phyloP scores from a whole-genome alignment of 2,797 vertebrate species.

The Pangasius mekongensis region DNA sequence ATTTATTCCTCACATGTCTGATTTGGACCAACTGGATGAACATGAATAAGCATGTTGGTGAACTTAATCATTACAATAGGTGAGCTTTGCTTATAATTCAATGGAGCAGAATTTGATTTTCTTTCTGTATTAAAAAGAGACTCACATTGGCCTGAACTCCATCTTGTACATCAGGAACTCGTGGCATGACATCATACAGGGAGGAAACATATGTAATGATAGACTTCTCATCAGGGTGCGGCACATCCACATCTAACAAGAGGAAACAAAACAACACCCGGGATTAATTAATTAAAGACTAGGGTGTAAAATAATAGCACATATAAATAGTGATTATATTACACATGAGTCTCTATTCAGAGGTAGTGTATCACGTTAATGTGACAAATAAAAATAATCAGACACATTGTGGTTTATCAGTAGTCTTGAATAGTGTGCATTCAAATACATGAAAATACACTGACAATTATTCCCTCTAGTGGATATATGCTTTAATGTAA shows the following conservation, averaged over 20 bases:
- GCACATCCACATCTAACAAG: conserved; percentile 87
- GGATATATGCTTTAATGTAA: background rate
- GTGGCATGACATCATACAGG: conserved; percentile 90
- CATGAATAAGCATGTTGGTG: background rate
- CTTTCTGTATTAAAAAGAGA: conserved; percentile 10
- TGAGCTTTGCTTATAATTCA: background rate
- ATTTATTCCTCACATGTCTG: background rate
- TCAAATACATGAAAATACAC: background rate
- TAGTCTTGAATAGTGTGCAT: background rate
- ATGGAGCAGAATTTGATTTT: background rate
- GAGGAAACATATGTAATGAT: conserved; percentile 97
- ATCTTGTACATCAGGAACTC: conserved; percentile 87
- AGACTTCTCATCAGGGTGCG: conserved; percentile 93
- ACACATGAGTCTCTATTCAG: background rate
- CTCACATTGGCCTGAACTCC: conserved; percentile 90
- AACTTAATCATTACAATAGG: background rate
- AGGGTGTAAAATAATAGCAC: background rate
- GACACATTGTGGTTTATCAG: background rate
- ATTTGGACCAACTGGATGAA: background rate
- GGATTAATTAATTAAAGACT: conserved; percentile 6
- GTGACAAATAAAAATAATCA: background rate
- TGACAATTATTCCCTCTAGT: background rate
- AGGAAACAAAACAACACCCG: background rate
- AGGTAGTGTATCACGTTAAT: background rate
- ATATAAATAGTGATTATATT: conserved; percentile 1